Percentiles rank a stretch among this genome's conserved stretches.
These are phyloP conservation scores for Ploceus nigricollis DNA, from an alignment of 2,113 vertebrate genomes.

Conservation along the genomic window DNA sequence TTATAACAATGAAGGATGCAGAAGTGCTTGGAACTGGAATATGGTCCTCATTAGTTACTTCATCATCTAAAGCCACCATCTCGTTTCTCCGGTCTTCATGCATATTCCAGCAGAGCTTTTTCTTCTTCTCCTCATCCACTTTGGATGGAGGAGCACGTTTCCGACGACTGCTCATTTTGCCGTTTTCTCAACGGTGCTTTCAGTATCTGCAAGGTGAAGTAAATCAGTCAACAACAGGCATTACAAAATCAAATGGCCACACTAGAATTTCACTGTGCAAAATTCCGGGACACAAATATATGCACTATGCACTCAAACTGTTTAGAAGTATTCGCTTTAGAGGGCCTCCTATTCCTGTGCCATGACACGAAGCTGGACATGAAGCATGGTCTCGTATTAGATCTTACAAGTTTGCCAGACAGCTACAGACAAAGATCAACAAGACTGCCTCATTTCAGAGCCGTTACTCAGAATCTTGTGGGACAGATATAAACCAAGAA, in stretches of 20 bases:
- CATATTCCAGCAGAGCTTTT: constrained; percentile 90
- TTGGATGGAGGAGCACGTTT: constrained; percentile 85
- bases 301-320: not conserved
- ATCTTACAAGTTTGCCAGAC: not conserved
- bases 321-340: not conserved
- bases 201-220: not conserved
- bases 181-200: not conserved
- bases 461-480: not conserved
- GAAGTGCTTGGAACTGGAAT: constrained; percentile 59
- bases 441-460: not conserved
- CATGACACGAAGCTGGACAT: not conserved
- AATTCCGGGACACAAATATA: not conserved
- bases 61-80: constrained; percentile 55
- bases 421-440: not conserved
- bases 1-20: constrained; percentile 2
- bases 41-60: constrained; percentile 9
- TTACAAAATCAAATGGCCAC: not conserved
- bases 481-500: not conserved
- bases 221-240: not conserved
- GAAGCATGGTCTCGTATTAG: not conserved
- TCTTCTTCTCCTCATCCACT: constrained; percentile 86
- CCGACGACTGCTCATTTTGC: constrained; percentile 87
- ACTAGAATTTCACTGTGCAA: not conserved
- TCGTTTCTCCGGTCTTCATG: constrained; percentile 82
- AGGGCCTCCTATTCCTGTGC: not conserved